These are phyloP conservation scores for Crocodylus rhombifer DNA, from an alignment of 2,797 vertebrate genomes.

Conservation along the genomic window DNA sequence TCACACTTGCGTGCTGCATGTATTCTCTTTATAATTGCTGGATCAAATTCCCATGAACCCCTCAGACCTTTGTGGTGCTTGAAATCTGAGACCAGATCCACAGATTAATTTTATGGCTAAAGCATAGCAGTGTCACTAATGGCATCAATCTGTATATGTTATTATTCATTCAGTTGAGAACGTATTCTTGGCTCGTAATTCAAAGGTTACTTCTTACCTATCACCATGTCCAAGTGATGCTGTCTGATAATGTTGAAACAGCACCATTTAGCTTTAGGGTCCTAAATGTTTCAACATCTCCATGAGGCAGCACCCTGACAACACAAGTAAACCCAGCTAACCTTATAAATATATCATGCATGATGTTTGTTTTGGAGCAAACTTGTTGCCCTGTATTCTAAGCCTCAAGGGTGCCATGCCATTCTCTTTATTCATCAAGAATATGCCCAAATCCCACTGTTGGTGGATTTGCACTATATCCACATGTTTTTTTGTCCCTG, in stretches of 20 bases:
- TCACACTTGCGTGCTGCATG: neutral
- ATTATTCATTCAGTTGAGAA: neutral
- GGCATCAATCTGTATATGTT: neutral
- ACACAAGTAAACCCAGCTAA: slow-evolving; percentile 41
- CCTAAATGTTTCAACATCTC: slow-evolving; percentile 66
- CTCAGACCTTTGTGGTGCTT: neutral
- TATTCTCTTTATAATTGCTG: neutral
- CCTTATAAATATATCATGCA: slow-evolving; percentile 62
- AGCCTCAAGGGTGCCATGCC: slow-evolving; percentile 49
- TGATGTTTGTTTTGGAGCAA: slow-evolving; percentile 72
- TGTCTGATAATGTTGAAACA: slow-evolving; percentile 37
- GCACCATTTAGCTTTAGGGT: slow-evolving; percentile 50
- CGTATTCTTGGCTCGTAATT: neutral
- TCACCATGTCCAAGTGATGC: neutral
- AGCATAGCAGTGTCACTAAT: neutral
- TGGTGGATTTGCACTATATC: slow-evolving; percentile 29
- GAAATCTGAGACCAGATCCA: slow-evolving; percentile 37
- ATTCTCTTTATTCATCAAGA: slow-evolving; percentile 71
- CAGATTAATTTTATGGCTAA: slow-evolving; percentile 18
- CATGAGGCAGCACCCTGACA: slow-evolving; percentile 68
- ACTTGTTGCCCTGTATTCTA: slow-evolving; percentile 68
- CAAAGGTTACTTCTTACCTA: slow-evolving; percentile 31
- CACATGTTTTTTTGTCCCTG: slow-evolving; percentile 6
- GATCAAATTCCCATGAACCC: neutral
- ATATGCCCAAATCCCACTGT: slow-evolving; percentile 58